Evolutionary conservation across 2,113 vertebrate genomes (phyloP), one percentile per base, ranked within the genome.

Genomic region (Potamarius usumacintae): DNA sequence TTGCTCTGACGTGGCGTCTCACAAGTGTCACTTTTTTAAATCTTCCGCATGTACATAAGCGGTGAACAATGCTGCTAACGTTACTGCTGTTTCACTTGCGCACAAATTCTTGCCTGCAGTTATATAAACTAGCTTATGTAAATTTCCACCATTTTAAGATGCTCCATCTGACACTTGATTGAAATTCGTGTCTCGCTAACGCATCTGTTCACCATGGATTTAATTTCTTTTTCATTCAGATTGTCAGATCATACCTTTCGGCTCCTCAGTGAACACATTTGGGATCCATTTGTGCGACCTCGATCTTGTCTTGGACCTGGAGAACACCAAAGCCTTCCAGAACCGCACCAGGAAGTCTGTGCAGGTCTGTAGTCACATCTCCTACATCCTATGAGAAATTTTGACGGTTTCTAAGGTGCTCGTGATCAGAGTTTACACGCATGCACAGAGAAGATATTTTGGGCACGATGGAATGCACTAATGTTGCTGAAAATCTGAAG

Each of bases 251-350:
- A 89, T 96, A 17, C 96, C 96, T 0, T 99, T 99, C 22, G 98
- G 97, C 67, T 99, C 98, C 6, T 97, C 97, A 0, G 92, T 97
- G 85, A 99, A 99, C 34, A 95, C 95, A 0, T 98, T 99, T 15
- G 96, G 96, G 0, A 90, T 96, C 85, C 97, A 95, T 22, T 96
- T 96, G 83, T 99, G 97, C 77, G 98, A 99, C 84, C 88, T 99
- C 4, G 98, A 99, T 93, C 95, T 99, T 78, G 96, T 97, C 88
- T 91, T 99, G 90, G 97, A 98, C 81, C 92, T 99, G 81, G 97
- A 97, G 62, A 94, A 96, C 82, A 95, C 96, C 50, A 96, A 96
- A 86, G 93, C 93, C 22, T 95, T 96, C 83, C 96, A 97, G 91
- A 95, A 96, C 0, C 93, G 82, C 2, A 84, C 90, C 5, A 92